These are phyloP conservation scores for Hystrix cristata DNA, from an alignment of 2,113 vertebrate genomes.

Conservation along the genomic window DNA sequence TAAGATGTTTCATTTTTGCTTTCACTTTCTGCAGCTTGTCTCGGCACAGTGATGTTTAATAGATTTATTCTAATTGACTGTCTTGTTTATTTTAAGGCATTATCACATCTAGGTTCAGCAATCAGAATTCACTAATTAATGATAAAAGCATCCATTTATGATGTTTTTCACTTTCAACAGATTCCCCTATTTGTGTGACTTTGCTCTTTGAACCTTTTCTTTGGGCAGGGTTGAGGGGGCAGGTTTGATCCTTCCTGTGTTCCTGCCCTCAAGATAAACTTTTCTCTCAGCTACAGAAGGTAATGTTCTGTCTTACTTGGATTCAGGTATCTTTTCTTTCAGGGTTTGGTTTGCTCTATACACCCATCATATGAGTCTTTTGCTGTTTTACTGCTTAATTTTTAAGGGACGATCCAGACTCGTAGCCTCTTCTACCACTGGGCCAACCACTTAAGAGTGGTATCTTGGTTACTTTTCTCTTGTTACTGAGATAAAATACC, in stretches of 20 bases:
- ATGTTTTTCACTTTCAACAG: neutral
- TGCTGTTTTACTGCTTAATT: neutral
- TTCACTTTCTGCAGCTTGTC: slow-evolving; percentile 44
- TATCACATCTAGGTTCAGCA: slow-evolving; percentile 17
- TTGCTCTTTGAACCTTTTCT: neutral
- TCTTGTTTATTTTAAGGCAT: slow-evolving; percentile 45
- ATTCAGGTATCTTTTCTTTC: slow-evolving; percentile 26
- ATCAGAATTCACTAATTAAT: neutral
- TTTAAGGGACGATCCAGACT: neutral
- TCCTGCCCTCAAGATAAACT: neutral
- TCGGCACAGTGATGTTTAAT: slow-evolving; percentile 52
- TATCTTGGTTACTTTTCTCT: too few relatives aligned
- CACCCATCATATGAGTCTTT: neutral
- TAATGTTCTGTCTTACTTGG: slow-evolving; percentile 55
- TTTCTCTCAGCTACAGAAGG: neutral
- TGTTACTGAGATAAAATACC: too few relatives aligned
- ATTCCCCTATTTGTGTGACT: neutral
- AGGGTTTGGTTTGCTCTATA: slow-evolving; percentile 36
- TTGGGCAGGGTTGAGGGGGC: neutral
- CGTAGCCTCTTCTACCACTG: neutral
- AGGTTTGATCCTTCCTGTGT: neutral
- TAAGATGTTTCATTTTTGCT: slow-evolving; percentile 19
- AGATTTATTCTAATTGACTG: slow-evolving; percentile 60
- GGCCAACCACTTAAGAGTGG: neutral
- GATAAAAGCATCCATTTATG: neutral